Evolutionary conservation across 2,797 vertebrate genomes (phyloP), one percentile per base, ranked within the genome.

Genomic region (Premnoplex brunnescens): DNA sequence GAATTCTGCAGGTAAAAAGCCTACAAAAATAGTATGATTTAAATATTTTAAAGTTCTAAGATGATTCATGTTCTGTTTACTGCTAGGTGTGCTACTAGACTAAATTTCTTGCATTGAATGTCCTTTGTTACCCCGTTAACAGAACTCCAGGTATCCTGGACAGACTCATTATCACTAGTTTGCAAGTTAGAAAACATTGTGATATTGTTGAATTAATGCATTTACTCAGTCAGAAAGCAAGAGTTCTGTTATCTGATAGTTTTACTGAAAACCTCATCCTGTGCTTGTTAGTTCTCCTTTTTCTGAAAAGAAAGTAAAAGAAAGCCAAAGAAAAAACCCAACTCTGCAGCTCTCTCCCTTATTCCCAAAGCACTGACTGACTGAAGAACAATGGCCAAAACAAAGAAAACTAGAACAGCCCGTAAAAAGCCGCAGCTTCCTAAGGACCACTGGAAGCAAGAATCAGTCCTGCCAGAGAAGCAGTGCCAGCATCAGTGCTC

Each of bases 71-170:
- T 54, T 67, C 39, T 74, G 2, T 73, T 81, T 55, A 67, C 30
- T 41, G 79, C 54, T 44, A 37, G 8, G 26, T 72, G 32, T 80
- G 80, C 66, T 72, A 9, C 52, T 14, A 48, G 59, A 74, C 87
- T 80, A 34, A 3, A 36, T 64, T 60, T 51, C 43, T 51, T 62
- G 32, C 16, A 17, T 34, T 69, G 30, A 90, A 55, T 75, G 71
- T 41, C 80, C 77, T 94, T 80, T 72, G 86, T 82, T 62, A n/a
- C 27, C 27, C 24, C 48, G 13, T 85, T 54, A 91, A 84, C 85
- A 16, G 27, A 91, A 87, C 49, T 87, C 48, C 86, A 76, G 18
- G 49, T 68, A 49, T 46, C 44, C 67, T 67, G 54, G 44, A 23
- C 54, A 93, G 73, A 49, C 80, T 68, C 52, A 62, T 0, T 15